Conservation (phyloP, 2,113 vertebrate species). For the Polypterus bichir region DNA sequence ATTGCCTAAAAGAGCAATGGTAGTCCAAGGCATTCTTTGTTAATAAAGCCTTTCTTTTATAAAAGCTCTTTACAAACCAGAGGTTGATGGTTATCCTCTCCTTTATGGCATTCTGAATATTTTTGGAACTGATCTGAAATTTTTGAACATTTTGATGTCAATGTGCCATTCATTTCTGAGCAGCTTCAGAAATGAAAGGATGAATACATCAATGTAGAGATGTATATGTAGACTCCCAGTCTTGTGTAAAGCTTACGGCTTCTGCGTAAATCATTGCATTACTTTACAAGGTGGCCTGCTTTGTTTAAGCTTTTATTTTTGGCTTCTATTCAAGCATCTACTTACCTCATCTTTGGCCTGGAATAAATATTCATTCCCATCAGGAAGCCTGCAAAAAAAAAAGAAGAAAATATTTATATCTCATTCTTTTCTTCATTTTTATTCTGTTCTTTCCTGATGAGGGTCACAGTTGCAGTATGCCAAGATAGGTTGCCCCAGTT, state of each 20-base stretch:
- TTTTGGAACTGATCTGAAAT: no score
- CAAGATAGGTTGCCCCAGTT: no score
- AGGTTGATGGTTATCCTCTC: no score
- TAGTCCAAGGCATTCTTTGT: no score
- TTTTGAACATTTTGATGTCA: no score
- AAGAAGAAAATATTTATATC: neutral
- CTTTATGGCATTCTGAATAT: no score
- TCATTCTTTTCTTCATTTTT: neutral
- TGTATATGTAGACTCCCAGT: neutral
- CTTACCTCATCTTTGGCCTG: slow-evolving; percentile 91
- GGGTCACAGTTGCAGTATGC: no score
- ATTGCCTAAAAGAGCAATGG: no score
- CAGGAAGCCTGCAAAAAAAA: slow-evolving; percentile 60
- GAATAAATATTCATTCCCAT: slow-evolving; percentile 86
- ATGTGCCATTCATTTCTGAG: no score
- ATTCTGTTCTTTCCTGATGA: neutral
- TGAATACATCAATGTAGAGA: neutral
- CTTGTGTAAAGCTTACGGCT: neutral
- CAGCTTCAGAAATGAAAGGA: neutral
- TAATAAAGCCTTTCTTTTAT: no score
- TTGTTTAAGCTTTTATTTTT: no score
- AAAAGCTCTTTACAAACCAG: no score
- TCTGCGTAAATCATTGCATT: neutral
- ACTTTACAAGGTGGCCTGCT: neutral
- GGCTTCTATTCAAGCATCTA: neutral